Evolutionary conservation across 2,888 invertebrate genomes (phyloP).

Genomic region (Iphiclides podalirius): DNA sequence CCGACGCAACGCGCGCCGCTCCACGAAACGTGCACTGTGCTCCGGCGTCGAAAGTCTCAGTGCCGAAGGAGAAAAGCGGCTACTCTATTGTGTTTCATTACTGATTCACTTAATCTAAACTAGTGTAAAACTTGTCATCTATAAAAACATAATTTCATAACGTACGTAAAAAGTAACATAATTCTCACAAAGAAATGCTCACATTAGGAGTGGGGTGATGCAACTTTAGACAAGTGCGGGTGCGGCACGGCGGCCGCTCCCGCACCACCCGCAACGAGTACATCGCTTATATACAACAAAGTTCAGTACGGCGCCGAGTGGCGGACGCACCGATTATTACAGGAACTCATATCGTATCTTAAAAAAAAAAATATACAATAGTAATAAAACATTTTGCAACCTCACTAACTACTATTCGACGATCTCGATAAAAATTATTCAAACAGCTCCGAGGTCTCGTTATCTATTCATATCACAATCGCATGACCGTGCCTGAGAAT

Average conservation of each 20-base stretch:
- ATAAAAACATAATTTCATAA: conserved; percentile 67
- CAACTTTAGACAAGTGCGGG: conserved; percentile 46
- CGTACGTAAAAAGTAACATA: conserved; percentile 75
- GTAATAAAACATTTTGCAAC: conserved; percentile 79
- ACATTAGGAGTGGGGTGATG: conserved; percentile 72
- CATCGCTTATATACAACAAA: conserved; percentile 75
- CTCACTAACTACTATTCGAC: conserved; percentile 79
- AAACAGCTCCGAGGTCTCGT: conserved; percentile 75
- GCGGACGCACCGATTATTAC: conserved; percentile 67
- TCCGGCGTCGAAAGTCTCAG: conserved; percentile 64
- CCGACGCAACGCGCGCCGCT: conserved; percentile 29
- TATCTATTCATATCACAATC: conserved; percentile 80
- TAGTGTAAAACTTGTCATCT: conserved; percentile 78
- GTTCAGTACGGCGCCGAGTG: conserved; percentile 55
- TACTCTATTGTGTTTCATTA: conserved; percentile 80
- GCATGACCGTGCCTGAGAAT: conserved; percentile 78
- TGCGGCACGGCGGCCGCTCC: conserved; percentile 27
- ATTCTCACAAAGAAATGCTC: conserved; percentile 77
- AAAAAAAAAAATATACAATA: conserved; percentile 76
- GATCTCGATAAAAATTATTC: conserved; percentile 71
- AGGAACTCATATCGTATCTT: conserved; percentile 81
- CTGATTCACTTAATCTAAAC: conserved; percentile 78
- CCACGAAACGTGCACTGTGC: conserved; percentile 47
- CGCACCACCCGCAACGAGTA: conserved; percentile 46
- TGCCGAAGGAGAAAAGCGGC: conserved; percentile 78